Percentiles rank a stretch among this genome's conserved stretches.
phyloP scores from a whole-genome alignment of 2,113 vertebrate species.

The Podilymbus podiceps region DNA sequence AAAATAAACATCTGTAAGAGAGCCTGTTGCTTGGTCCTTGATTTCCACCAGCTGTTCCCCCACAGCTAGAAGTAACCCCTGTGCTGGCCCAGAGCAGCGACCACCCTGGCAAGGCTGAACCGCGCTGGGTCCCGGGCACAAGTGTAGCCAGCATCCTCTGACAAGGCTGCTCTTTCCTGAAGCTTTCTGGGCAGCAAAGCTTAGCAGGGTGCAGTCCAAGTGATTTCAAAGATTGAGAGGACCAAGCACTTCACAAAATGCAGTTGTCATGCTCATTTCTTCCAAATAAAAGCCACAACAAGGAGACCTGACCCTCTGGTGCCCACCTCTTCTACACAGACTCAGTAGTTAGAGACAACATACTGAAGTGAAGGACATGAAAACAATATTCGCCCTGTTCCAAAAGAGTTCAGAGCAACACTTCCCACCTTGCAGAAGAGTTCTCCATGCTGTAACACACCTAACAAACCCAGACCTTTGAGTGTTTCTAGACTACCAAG shows the following conservation, averaged over 20 bases:
- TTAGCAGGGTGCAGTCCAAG: rapidly evolving
- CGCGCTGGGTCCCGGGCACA: rapidly evolving
- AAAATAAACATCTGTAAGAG: neutral
- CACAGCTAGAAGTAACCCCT: neutral
- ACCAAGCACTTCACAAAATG: neutral
- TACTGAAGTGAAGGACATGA: neutral
- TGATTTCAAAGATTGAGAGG: neutral
- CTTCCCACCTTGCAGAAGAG: neutral
- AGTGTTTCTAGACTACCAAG: neutral
- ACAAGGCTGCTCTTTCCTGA: neutral
- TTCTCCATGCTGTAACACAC: neutral
- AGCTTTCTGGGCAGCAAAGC: neutral
- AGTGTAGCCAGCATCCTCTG: rapidly evolving
- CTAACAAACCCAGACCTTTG: neutral
- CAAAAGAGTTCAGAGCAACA: neutral
- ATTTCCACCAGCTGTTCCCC: neutral
- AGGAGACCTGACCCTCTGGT: neutral
- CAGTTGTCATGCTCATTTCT: rapidly evolving
- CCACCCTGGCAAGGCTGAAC: neutral
- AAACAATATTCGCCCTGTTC: neutral
- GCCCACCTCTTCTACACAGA: rapidly evolving
- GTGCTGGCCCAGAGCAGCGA: neutral
- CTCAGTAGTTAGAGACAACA: neutral
- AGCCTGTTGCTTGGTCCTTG: neutral
- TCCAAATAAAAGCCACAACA: neutral